Conservation (phyloP, 2,797 vertebrate species). For the Heteromormyrus szaboi region DNA sequence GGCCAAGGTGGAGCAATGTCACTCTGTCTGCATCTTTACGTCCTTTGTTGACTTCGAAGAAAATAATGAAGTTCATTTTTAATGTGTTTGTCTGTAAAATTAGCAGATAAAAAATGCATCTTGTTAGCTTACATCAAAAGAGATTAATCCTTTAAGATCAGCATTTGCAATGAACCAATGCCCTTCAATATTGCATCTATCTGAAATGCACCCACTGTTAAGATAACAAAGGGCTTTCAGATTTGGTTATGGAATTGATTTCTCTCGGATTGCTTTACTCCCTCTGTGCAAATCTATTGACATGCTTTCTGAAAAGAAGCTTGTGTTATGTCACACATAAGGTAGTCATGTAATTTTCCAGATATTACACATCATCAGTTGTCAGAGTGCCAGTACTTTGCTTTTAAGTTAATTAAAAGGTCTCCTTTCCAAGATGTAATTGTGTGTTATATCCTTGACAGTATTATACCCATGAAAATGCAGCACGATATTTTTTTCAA, state of each 20-base stretch:
- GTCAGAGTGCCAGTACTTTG: neutral
- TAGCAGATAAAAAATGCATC: neutral
- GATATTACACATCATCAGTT: neutral
- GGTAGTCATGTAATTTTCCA: neutral
- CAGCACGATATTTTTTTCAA: neutral
- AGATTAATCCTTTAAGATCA: neutral
- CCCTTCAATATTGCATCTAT: neutral
- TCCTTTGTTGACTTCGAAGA: neutral
- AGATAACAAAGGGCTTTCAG: neutral
- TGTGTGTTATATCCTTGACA: neutral
- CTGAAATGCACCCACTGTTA: neutral
- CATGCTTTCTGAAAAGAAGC: neutral
- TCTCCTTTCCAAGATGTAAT: neutral
- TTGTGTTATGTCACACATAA: neutral
- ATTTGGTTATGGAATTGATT: slow-evolving; percentile 6
- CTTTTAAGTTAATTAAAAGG: neutral
- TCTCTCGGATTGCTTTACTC: neutral
- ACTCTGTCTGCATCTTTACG: neutral
- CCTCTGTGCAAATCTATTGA: neutral
- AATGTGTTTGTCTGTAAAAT: neutral
- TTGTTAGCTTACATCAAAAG: neutral
- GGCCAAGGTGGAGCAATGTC: neutral
- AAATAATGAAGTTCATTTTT: neutral
- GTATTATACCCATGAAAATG: neutral
- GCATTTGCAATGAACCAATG: neutral